Evolutionary conservation across 2,113 vertebrate species (phyloP), one percentile per base, ranked within the genome.

Genomic region (Semicossyphus pulcher): DNA sequence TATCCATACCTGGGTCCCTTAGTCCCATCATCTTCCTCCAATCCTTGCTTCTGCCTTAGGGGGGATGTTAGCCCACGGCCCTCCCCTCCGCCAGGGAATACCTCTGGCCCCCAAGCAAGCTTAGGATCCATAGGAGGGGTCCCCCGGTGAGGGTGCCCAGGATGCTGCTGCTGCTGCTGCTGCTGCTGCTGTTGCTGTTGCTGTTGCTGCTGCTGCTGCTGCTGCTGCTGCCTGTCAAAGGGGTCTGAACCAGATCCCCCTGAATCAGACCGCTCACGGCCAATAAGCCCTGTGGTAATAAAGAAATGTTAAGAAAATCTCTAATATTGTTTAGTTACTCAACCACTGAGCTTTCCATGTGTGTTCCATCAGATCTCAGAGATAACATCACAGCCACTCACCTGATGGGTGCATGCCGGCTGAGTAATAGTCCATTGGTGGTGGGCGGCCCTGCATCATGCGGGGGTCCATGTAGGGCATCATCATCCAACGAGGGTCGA

Each of bases 401-500:
- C 96, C 95, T 45, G 96, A 94, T 3, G 95, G 95, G 32, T 97
- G 96, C 81, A 97, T 96, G 36, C 94, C 91, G n/a, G 95, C 88
- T 10, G 95, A 82, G 73, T 96, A 96, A 88, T 96, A 97, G 70
- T 97, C 96, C 91, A 97, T 93, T 29, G 95, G 94, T 16, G 95
- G 92, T 2, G 96, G 96, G 3, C 96, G 94, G 25, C 96, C 95
- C 78, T 97, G 96, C 69, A 98, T 96, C 73, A 98, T 94, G 47
- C 96, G 94, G 4, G 96, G 96, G 73, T 97, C 96, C 93, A 97
- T 96, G 58, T 96, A 97, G 41, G 96, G 92, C 80, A 98, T 96
- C 95, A 98, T 97, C 94, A 98, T 95, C 96, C 96, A 98, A n/a
- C 96, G 96, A 20, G 96, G 96, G 76, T 98, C 96, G 64, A 96